Conservation (phyloP, 1,140 invertebrate genomes). For the Drosophila teissieri region DNA sequence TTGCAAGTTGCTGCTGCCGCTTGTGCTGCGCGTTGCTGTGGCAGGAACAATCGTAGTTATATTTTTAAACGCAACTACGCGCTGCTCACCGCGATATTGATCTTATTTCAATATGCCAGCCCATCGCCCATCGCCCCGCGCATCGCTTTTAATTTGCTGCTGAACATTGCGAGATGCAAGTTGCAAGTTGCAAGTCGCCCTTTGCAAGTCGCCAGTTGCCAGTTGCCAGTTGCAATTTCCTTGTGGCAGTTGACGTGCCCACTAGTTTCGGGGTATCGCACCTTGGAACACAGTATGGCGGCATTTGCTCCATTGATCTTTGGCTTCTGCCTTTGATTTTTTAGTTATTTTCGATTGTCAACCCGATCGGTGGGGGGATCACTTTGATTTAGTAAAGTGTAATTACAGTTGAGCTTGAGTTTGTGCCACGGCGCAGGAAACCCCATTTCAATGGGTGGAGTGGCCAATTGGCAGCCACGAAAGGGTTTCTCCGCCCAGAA, state of each 20-base stretch:
- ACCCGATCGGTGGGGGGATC: constrained; percentile 14
- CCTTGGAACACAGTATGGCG: constrained; percentile 22
- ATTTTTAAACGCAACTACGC: constrained; percentile 80
- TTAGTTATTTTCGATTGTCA: constrained; percentile 35
- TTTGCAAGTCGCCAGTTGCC: constrained; percentile 7
- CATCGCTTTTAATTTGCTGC: constrained; percentile 71
- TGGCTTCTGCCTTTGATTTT: constrained; percentile 19
- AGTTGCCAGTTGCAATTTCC: constrained; percentile 53
- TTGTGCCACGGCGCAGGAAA: constrained; percentile 1
- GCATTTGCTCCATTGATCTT: constrained; percentile 49
- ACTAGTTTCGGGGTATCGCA: constrained; percentile 49
- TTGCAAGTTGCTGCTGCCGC: constrained; percentile 14
- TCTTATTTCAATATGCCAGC: constrained; percentile 81
- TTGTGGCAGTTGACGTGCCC: constrained; percentile 49
- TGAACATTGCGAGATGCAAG: constrained; percentile 19
- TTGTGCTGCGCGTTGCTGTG: constrained; percentile 21
- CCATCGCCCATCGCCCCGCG: constrained; percentile 28
- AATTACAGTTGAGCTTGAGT: constrained; percentile 39
- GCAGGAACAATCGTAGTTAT: constrained; percentile 71
- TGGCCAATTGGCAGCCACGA: not conserved
- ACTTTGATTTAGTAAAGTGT: constrained; percentile 52
- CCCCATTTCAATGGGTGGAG: constrained; percentile 12
- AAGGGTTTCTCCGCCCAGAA: not conserved
- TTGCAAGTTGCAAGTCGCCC: constrained; percentile 11
- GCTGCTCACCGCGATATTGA: constrained; percentile 77